Percentiles rank a stretch among this genome's conserved stretches.
These are phyloP conservation scores for Squalus acanthias DNA, from an alignment of 2,797 vertebrate species.

Conservation along the genomic window DNA sequence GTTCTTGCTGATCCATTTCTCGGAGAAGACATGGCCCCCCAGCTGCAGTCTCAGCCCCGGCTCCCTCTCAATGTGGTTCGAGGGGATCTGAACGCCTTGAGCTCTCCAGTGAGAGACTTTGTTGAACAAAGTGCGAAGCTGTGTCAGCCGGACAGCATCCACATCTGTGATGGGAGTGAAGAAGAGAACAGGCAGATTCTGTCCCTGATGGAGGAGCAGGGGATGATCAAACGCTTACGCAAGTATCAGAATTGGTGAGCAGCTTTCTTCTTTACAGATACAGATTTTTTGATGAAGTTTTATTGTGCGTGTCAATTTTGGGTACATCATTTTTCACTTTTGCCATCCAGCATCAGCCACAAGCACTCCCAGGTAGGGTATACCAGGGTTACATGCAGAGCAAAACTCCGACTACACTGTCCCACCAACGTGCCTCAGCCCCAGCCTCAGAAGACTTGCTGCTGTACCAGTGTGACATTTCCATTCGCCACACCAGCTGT, in stretches of 20 bases:
- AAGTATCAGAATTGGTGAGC: constrained; percentile 92
- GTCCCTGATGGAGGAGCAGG: constrained; percentile 73
- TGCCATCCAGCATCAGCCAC: constrained; percentile 45
- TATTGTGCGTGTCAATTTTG: constrained; percentile 50
- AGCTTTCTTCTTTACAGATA: background rate
- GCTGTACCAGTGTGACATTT: no score
- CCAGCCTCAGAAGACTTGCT: background rate
- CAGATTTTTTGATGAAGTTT: background rate
- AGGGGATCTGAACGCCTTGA: constrained; percentile 69
- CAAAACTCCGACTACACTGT: background rate
- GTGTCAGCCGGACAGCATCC: constrained; percentile 77
- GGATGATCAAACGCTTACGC: constrained; percentile 71
- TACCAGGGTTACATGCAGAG: background rate
- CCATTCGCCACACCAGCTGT: constrained; percentile 39
- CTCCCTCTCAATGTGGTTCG: constrained; percentile 60
- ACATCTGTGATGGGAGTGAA: constrained; percentile 86
- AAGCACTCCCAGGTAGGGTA: constrained; percentile 30
- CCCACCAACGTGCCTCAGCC: background rate
- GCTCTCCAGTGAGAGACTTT: constrained; percentile 66
- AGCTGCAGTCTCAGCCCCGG: constrained; percentile 62
- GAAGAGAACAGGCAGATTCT: constrained; percentile 75
- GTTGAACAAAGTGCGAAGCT: constrained; percentile 66
- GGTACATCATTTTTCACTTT: constrained; percentile 46
- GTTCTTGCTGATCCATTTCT: background rate
- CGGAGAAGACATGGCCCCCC: constrained; percentile 69